These are phyloP conservation scores for Coptodon bakossiorum DNA, from an alignment of 2,113 vertebrate genomes.

Conservation along the genomic window DNA sequence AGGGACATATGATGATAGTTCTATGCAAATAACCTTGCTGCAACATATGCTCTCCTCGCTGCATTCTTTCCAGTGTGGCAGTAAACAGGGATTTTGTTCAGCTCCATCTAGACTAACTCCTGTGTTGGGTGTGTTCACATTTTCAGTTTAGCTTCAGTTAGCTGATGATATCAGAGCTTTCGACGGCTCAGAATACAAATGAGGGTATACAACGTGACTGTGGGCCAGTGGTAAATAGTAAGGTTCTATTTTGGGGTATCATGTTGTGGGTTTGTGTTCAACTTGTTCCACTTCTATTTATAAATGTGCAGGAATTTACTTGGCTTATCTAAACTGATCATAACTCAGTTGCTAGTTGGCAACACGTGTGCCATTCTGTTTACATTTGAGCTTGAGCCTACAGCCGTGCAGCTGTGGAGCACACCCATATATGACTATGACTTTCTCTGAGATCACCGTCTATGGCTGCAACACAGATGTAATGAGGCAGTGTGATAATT, in stretches of 20 bases:
- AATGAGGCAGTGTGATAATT: background rate
- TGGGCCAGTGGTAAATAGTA: background rate
- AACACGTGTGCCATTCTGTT: background rate
- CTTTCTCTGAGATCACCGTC: background rate
- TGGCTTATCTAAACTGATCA: background rate
- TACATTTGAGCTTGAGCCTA: background rate
- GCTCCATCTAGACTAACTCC: background rate
- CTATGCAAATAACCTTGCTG: conserved; percentile 61
- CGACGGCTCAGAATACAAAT: background rate
- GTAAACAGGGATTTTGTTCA: conserved; percentile 49
- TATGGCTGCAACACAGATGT: background rate
- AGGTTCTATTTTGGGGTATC: background rate
- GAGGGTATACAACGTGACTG: background rate
- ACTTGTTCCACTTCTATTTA: background rate
- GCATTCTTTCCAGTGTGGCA: conserved; percentile 1
- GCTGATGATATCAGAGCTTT: background rate
- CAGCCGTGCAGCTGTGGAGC: background rate
- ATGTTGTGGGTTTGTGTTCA: background rate
- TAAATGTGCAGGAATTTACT: background rate
- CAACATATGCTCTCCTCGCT: conserved; percentile 52
- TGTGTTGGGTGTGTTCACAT: background rate
- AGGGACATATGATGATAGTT: conserved; percentile 52
- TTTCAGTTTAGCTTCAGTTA: background rate
- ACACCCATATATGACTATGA: conserved; percentile 26
- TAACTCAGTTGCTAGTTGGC: background rate